Percentiles rank a stretch among this genome's conserved stretches.
Evolutionary conservation across 2,113 vertebrate species (phyloP).

Genomic region (Cyprinus carpio): DNA sequence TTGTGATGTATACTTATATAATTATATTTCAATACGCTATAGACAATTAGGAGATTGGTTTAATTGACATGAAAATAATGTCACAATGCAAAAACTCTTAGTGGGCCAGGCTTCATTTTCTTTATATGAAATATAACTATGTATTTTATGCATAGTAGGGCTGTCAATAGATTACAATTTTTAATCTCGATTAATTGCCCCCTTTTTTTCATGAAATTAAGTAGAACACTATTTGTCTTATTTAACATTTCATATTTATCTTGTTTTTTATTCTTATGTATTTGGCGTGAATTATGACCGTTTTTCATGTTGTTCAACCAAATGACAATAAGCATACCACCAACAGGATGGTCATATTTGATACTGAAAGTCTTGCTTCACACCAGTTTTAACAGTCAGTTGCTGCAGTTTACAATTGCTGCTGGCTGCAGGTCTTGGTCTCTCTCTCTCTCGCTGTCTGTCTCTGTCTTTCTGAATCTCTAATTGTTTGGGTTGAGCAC

Average conservation of each 20-base stretch:
- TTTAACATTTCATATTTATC: not conserved
- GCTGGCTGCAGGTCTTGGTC: slow-evolving; percentile 20
- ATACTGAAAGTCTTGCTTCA: slow-evolving; percentile 22
- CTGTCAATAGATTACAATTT: not conserved
- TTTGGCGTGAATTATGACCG: not conserved
- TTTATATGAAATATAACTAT: not conserved
- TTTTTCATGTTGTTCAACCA: not conserved
- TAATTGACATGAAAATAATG: not conserved
- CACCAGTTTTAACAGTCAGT: slow-evolving; percentile 15
- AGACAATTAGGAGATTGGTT: not conserved
- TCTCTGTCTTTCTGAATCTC: not conserved
- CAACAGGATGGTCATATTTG: slow-evolving; percentile 19
- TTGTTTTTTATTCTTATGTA: not conserved
- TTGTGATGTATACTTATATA: not conserved
- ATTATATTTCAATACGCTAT: not conserved
- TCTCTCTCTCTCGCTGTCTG: slow-evolving; percentile 26
- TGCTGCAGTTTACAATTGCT: slow-evolving; percentile 35
- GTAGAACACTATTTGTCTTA: not conserved
- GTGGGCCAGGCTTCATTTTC: not conserved
- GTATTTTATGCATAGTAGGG: no score
- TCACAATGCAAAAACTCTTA: not conserved
- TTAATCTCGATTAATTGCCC: no score
- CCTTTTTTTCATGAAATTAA: not conserved
- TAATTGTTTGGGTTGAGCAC: slow-evolving; percentile 59
- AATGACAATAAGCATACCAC: not conserved